Evolutionary conservation across 2,888 invertebrate genomes (phyloP), one percentile per base, ranked within the genome.

Genomic region (Argyresthia goedartella): DNA sequence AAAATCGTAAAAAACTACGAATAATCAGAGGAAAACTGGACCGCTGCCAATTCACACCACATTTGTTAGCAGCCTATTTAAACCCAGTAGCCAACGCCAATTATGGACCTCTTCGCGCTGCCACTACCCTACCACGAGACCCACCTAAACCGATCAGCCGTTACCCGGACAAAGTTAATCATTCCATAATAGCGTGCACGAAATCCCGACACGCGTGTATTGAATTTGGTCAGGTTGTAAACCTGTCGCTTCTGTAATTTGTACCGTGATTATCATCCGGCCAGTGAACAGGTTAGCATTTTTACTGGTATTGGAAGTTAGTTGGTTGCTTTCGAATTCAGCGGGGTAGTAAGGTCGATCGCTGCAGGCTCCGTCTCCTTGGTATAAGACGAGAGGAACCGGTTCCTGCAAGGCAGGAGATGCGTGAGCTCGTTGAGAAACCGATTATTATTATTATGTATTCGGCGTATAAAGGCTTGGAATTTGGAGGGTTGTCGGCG

Each of bases 341-440:
- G 44, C 15, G 11, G 52, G 11, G 45, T 52, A 35, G 41, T 25
- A 33, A 42, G 51, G 46, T 46, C 35, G 45, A 16, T 49, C 41
- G 43, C 39, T 39, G 50, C 36, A 34, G 39, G 50, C n/a, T 48
- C n/a, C n/a, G 48, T 35, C 36, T 36, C 25, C 50, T 33, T 42
- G 43, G 50, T 50, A 50, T 33, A 34, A 16, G 50, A 43, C 13
- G 52, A 14, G 36, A 52, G 54, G 53, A 75, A 78, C 77, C 73
- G 76, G 79, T 79, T 70, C 48, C 46, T 14, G 50, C 52, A 52
- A 62, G 41, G 46, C 54, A 45, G 43, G 60, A 63, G 70, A 71
- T 67, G 71, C 73, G 69, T 69, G 69, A 69, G 71, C 75, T 76
- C 60, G 77, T 79, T 78, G 75, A 63, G 69, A 73, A 72, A 69